Evolutionary conservation across 2,797 vertebrate genomes (phyloP), one percentile per base, ranked within the genome.

Genomic region (Tiaroga cobitis): DNA sequence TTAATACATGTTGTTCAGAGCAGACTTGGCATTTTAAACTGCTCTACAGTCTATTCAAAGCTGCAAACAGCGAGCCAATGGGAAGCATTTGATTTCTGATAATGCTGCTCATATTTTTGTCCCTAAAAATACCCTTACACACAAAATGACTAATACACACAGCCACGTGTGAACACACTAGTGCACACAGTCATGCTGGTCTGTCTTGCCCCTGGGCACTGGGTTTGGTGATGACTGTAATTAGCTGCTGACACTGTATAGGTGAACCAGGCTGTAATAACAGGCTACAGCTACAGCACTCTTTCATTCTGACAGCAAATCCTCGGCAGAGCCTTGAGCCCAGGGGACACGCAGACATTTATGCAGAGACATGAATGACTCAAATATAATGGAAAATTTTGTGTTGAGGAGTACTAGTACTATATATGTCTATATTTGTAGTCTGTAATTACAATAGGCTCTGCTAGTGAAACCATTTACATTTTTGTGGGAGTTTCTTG

Each of bases 181-280:
- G 81, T 74, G 8, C 65, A 84, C 82, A 21, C 90, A 89, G 85
- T 74, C 91, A 75, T 29, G 7, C 46, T 86, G 86, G 87, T 88
- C 86, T 90, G 86, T 87, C 83, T 49, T 89, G 90, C 86, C 83
- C 87, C 88, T 85, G 85, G 74, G 68, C 88, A 70, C 87, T 43
- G 84, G 85, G 88, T 87, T 85, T 59, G 61, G 78, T 84, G 89
- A 87, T 89, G 91, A 90, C 86, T 89, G 89, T 91, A 92, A 91
- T 92, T 90, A 89, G 87, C 85, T 74, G 82, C 80, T 86, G 65
- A 88, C 90, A 91, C 88, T 87, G 80, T 68, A 37, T 37, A 87
- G 89, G 80, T 91, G 88, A 90, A 88, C 88, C 77, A 82, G 82
- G 9, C 74, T 74, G 81, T 89, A 90, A 90, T 87, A 79, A 84